A percentile compares a stretch with the other conserved stretches of the same genome.
Evolutionary conservation across 2,888 invertebrate genomes (phyloP).

Genomic region (Eledona agricola): DNA sequence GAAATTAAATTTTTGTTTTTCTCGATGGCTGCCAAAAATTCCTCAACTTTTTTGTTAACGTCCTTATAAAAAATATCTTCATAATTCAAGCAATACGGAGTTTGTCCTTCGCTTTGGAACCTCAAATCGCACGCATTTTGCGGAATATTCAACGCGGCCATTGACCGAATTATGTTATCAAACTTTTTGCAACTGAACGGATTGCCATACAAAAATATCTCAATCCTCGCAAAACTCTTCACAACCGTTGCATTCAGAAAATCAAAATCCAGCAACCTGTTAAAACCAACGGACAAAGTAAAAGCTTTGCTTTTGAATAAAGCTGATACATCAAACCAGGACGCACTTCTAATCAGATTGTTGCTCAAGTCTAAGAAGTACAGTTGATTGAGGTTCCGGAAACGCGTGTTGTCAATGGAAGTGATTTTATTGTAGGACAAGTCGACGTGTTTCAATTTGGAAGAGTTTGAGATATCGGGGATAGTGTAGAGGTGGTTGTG

Average conservation of each 20-base stretch:
- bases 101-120: conserved; percentile 2
- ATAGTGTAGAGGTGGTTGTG: conserved; percentile 4
- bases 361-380: not conserved
- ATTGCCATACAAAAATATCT: conserved; percentile 5
- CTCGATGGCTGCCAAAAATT: not conserved
- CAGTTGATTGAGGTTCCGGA: not conserved
- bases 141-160: not conserved
- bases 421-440: conserved; percentile 1
- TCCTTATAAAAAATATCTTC: not conserved
- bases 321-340: not conserved
- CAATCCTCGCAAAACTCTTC: not conserved
- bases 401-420: not conserved
- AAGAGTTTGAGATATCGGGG: no score
- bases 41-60: not conserved
- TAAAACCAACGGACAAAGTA: conserved; percentile 1
- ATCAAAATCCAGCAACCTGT: not conserved
- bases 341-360: not conserved
- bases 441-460: conserved; percentile 1
- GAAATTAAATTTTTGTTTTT: conserved; percentile 2
- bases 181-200: not conserved
- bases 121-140: conserved; percentile 2
- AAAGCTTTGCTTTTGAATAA: not conserved
- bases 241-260: not conserved
- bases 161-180: not conserved
- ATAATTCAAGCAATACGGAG: conserved; percentile 1